A percentile compares a stretch with the other conserved stretches of the same genome.
phyloP scores from a whole-genome alignment of 1,140 invertebrate genomes.

The Hetaerina americana region DNA sequence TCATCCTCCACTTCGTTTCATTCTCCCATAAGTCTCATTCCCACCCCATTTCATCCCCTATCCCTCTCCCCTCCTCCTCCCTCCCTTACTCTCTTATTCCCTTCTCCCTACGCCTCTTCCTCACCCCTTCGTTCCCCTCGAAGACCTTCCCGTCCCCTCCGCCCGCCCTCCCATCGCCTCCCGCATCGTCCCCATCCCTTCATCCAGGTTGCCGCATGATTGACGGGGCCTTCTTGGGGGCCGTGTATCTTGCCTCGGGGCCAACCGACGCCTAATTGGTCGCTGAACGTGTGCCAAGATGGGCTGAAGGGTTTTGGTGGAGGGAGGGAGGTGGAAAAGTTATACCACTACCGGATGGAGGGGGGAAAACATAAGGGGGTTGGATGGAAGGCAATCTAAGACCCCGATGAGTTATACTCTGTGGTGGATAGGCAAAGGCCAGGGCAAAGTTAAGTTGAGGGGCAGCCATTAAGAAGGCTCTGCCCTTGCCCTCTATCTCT shows the following conservation, averaged over 20 bases:
- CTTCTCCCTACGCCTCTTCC: neutral
- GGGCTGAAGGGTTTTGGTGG: no score
- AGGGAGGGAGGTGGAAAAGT: no score
- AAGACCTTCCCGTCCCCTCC: neutral
- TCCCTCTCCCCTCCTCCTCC: no score
- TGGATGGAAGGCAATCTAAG: neutral
- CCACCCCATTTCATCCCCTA: no score
- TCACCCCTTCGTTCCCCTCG: neutral
- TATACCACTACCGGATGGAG: no score
- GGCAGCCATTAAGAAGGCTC: neutral
- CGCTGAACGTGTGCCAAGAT: neutral
- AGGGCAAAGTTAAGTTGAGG: neutral
- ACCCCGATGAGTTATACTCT: neutral
- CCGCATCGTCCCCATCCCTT: neutral
- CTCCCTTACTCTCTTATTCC: no score
- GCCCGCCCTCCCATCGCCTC: neutral
- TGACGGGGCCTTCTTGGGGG: neutral
- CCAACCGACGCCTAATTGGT: neutral
- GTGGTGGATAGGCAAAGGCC: neutral
- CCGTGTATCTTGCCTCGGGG: neutral
- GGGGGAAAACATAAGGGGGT: no score
- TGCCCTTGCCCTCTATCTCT: neutral
- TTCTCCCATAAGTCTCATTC: no score
- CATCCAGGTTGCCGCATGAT: neutral
- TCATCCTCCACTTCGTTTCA: no score